Conservation (phyloP, 2,113 vertebrate species). For the Pelecanoides urinatrix region DNA sequence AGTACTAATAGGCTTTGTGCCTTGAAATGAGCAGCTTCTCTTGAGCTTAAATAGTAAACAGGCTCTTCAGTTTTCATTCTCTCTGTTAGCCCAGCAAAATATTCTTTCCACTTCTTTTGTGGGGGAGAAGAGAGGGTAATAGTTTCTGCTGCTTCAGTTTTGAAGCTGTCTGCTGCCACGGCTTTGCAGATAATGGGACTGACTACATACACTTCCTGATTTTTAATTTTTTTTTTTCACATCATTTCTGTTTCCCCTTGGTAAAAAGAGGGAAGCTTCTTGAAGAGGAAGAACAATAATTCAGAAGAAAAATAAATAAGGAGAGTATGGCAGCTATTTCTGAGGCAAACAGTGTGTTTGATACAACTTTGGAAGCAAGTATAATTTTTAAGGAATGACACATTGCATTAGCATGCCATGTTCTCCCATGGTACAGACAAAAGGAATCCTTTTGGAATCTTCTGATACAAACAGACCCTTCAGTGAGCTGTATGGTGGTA, state of each 20-base stretch:
- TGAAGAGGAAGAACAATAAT: not conserved
- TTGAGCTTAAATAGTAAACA: not conserved
- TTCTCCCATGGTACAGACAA: not conserved
- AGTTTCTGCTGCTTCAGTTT: not conserved
- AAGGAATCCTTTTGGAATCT: not conserved
- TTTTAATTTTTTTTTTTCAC: not conserved
- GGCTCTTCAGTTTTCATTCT: not conserved
- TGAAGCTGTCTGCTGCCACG: not conserved
- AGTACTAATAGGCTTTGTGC: not conserved
- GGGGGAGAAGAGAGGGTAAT: no score
- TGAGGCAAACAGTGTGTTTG: not conserved
- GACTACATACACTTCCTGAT: not conserved
- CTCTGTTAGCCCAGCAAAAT: not conserved
- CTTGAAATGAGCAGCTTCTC: not conserved
- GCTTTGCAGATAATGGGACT: not conserved
- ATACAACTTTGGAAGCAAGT: not conserved
- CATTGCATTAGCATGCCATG: accelerated
- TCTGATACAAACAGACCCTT: not conserved
- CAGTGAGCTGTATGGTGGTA: not conserved
- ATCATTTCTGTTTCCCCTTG: not conserved
- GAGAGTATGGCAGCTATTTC: not conserved
- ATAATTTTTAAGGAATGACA: not conserved
- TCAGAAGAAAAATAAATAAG: not conserved
- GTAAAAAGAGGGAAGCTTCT: not conserved
- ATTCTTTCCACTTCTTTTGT: not conserved